Conservation (phyloP, 1,140 invertebrate genomes). For the Brachionus rotundiformis region DNA sequence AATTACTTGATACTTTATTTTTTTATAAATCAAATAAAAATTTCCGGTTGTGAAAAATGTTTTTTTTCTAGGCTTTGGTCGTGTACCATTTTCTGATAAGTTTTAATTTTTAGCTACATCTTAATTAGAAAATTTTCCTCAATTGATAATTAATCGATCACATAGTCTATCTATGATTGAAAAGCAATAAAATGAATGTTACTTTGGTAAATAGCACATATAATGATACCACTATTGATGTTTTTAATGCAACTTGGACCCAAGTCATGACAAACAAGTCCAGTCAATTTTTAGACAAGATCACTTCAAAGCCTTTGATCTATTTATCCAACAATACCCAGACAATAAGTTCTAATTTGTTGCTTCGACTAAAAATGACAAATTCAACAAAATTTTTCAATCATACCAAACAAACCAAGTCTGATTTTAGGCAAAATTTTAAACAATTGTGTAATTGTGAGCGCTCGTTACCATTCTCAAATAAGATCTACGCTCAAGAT, state of each 20-base stretch:
- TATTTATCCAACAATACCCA: neutral
- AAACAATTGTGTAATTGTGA: neutral
- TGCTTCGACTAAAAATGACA: neutral
- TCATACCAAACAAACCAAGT: neutral
- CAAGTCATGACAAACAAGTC: neutral
- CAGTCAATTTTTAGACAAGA: neutral
- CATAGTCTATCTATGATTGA: neutral
- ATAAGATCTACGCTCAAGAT: slow-evolving; percentile 26
- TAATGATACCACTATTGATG: neutral
- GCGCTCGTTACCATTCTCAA: neutral
- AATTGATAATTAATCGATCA: neutral
- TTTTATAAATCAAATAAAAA: slow-evolving; percentile 21
- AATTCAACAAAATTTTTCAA: neutral
- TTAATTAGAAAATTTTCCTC: neutral
- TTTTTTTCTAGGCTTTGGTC: slow-evolving; percentile 25
- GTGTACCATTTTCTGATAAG: neutral
- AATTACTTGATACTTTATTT: neutral
- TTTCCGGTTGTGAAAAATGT: neutral
- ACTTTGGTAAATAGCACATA: neutral
- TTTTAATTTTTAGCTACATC: neutral
- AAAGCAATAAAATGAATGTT: neutral
- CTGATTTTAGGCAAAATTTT: neutral
- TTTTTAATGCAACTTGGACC: neutral
- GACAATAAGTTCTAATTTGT: neutral
- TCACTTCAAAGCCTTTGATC: neutral